Base-by-base conservation (phyloP, 2,797 vertebrate species). In the Siniperca undulata region DNA sequence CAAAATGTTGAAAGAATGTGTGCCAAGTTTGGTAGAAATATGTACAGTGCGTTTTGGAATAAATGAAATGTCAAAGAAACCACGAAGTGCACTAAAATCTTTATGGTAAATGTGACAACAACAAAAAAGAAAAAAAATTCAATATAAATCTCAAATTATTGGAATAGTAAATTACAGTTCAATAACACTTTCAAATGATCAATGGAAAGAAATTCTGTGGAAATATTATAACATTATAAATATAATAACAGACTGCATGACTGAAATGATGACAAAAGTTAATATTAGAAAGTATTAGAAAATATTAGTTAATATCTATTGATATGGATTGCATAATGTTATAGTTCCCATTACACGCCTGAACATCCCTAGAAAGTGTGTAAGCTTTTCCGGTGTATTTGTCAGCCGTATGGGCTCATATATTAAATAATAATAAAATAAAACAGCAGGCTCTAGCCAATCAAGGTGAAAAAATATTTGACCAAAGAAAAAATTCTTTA, bases 1-100 rank as follows among this genome's bases (percentile, higher is more conserved):
- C 22, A 78, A 36, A 76, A 88, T 68, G 58, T 27, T 72, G 40
- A 66, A 36, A 38, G 65, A 72, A 78, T 74, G 70, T 85, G 56
- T 81, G 73, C 70, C 81, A 72, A 44, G 46, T 70, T 60, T 68
- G 17, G 10, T 22, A 3, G 14, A 58, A 58, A 24, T 50, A 10
- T 73, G 6, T 24, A 20, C 5, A 64, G 53, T 24, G 12, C 11
- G 67, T 75, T 70, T 24, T 10, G 13, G 3, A 70, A 53, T 72
- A 34, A 60, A 80, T 64, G 2, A 59, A 71, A 77, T 8, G 69
- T 52, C 22, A 70, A 67, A 38, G 10, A 68, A 59, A 44, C 4
- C 10, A 60, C 30, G 3, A 67, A 8, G 12, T 24, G 11, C 14
- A 50, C 4, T 34, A 44, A 71, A 53, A 17, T 0, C 5, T 60